Percentiles rank a stretch among this genome's conserved stretches.
These are phyloP conservation scores for Notolabrus celidotus DNA, from an alignment of 2,797 vertebrate genomes.

Conservation along the genomic window DNA sequence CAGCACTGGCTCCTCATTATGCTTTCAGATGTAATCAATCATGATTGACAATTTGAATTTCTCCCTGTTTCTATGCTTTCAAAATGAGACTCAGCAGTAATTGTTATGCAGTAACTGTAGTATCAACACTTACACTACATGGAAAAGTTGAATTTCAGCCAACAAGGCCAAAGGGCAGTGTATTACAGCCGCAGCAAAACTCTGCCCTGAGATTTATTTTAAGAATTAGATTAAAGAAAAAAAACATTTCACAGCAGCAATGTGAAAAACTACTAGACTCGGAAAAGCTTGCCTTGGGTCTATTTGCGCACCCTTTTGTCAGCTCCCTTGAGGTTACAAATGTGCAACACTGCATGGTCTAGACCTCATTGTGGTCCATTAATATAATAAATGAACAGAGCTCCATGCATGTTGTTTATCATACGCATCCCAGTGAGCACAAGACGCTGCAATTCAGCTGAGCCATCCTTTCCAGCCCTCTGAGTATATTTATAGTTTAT, in stretches of 20 bases:
- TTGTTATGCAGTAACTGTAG: constrained; percentile 1
- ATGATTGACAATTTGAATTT: constrained; percentile 23
- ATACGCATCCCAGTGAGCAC: constrained; percentile 34
- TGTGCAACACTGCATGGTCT: constrained; percentile 42
- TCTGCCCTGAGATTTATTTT: constrained; percentile 30
- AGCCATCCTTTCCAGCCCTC: constrained; percentile 41
- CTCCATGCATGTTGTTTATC: constrained; percentile 59
- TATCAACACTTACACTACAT: background rate
- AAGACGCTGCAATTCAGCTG: constrained; percentile 40
- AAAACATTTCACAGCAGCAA: constrained; percentile 27
- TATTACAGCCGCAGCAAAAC: background rate
- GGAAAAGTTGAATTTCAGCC: constrained; percentile 5
- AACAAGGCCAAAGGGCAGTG: constrained; percentile 5
- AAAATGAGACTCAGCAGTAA: constrained; percentile 13
- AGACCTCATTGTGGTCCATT: constrained; percentile 56
- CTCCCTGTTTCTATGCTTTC: constrained; percentile 5
- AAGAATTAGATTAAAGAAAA: constrained; percentile 43
- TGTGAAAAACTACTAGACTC: constrained; percentile 28
- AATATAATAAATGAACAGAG: constrained; percentile 56
- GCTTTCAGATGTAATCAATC: constrained; percentile 31
- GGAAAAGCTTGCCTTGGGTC: constrained; percentile 22
- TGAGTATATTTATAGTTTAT: constrained; percentile 18
- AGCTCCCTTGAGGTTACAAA: constrained; percentile 56
- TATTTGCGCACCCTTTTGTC: constrained; percentile 31
- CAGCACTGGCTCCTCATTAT: constrained; percentile 13